phyloP scores from a whole-genome alignment of 2,797 vertebrate genomes.

The Sebastes taczanowskii region DNA sequence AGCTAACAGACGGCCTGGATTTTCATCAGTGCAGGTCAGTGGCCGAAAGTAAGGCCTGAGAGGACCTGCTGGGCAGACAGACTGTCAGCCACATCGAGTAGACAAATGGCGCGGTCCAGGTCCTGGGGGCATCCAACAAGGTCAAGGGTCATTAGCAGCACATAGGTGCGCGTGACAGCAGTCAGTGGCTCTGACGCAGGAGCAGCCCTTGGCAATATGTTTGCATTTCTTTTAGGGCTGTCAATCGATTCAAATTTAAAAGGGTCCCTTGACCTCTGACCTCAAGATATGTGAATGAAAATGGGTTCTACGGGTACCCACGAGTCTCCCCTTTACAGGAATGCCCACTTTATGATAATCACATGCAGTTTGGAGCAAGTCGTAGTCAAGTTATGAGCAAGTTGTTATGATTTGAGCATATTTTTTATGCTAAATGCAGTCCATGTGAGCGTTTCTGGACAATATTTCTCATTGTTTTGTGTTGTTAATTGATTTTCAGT shows the following conservation, averaged over 20 bases:
- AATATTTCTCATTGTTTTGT: too few species aligned
- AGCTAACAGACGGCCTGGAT: slow-evolving; percentile 69
- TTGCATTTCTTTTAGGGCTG: not conserved
- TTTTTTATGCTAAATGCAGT: too few species aligned
- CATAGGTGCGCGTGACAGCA: slow-evolving; percentile 10
- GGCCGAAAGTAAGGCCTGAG: slow-evolving; percentile 62
- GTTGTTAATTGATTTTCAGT: too few species aligned
- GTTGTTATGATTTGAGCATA: too few species aligned
- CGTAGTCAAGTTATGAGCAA: too few species aligned
- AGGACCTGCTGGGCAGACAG: slow-evolving; percentile 77
- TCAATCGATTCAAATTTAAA: not conserved
- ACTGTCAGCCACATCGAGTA: slow-evolving; percentile 65
- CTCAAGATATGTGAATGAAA: too few species aligned
- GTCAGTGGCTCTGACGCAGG: slow-evolving; percentile 1
- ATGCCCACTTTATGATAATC: too few species aligned
- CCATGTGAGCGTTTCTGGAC: accelerated
- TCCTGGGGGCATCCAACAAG: slow-evolving; percentile 51
- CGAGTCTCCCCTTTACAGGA: too few species aligned
- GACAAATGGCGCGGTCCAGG: slow-evolving; percentile 61
- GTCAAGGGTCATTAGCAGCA: slow-evolving; percentile 60
- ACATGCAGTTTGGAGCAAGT: too few species aligned
- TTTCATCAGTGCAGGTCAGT: slow-evolving; percentile 67
- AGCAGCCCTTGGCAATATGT: not conserved
- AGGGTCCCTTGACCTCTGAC: too few species aligned
- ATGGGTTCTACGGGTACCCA: too few species aligned